Conservation (phyloP, 1,140 invertebrate species). For the Notospermus geniculatus region DNA sequence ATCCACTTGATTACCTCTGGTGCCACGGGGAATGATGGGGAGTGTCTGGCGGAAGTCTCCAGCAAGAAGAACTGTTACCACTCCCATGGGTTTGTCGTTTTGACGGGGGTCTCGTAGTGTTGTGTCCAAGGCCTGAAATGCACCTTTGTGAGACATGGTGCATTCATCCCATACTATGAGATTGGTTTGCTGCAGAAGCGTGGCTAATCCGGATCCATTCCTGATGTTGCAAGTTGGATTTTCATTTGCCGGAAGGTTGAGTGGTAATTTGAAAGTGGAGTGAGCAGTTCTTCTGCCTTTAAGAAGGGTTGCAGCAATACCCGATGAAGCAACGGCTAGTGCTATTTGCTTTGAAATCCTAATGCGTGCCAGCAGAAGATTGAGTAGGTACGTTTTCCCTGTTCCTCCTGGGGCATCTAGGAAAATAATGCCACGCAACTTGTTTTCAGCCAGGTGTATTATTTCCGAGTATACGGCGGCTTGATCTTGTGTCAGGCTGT, state of each 20-base stretch:
- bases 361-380: background rate
- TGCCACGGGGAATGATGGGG: conserved; percentile 15
- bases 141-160: conserved; percentile 22
- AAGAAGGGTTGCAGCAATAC: conserved; percentile 21
- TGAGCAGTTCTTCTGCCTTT: background rate
- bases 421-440: background rate
- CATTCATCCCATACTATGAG: conserved; percentile 17
- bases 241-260: conserved; percentile 9
- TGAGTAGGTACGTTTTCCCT: background rate
- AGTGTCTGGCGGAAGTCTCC: conserved; percentile 24
- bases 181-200: background rate
- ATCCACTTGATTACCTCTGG: conserved; percentile 16
- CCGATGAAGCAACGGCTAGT: conserved; percentile 23
- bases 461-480: background rate
- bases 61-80: conserved; percentile 12
- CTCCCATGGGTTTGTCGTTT: conserved; percentile 21
- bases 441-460: background rate
- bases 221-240: background rate
- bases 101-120: conserved; percentile 1
- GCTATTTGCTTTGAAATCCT: conserved; percentile 25
- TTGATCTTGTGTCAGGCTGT: background rate
- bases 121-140: conserved; percentile 10
- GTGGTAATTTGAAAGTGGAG: no score
- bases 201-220: background rate
- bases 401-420: background rate